phyloP scores from a whole-genome alignment of 2,797 vertebrate genomes.

The Atherinosoma microstoma region DNA sequence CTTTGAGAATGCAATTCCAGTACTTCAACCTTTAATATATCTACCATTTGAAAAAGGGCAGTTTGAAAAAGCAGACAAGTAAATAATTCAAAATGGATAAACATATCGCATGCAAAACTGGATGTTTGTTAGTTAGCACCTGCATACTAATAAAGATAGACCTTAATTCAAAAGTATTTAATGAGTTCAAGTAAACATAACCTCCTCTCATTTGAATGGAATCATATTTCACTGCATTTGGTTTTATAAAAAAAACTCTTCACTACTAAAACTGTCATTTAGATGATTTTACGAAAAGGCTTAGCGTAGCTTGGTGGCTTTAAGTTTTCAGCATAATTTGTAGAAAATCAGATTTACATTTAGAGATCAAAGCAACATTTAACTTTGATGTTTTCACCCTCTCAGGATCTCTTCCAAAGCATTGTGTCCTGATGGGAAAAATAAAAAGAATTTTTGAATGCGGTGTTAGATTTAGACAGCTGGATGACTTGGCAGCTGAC shows the following conservation, averaged over 20 bases:
- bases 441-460: background rate
- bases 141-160: background rate
- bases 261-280: slow-evolving; percentile 43
- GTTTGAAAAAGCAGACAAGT: background rate
- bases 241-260: slow-evolving; percentile 11
- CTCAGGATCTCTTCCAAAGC: slow-evolving; percentile 31
- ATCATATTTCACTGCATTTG: slow-evolving; percentile 34
- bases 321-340: slow-evolving; percentile 52
- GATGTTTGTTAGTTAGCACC: background rate
- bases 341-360: slow-evolving; percentile 67
- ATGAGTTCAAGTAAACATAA: slow-evolving; percentile 8
- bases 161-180: slow-evolving; percentile 5
- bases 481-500: background rate
- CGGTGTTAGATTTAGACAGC: background rate
- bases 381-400: slow-evolving; percentile 60
- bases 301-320: slow-evolving; percentile 53
- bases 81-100: slow-evolving; percentile 10
- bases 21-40: slow-evolving; percentile 7
- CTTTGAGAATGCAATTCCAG: slow-evolving; percentile 2
- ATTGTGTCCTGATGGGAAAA: slow-evolving; percentile 27
- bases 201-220: slow-evolving; percentile 37
- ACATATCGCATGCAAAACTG: background rate
- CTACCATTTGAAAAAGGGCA: background rate
- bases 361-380: slow-evolving; percentile 55
- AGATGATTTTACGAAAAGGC: slow-evolving; percentile 54